Base-by-base conservation (phyloP, 1,140 invertebrate genomes). In the Drosophila kanapiae region DNA sequence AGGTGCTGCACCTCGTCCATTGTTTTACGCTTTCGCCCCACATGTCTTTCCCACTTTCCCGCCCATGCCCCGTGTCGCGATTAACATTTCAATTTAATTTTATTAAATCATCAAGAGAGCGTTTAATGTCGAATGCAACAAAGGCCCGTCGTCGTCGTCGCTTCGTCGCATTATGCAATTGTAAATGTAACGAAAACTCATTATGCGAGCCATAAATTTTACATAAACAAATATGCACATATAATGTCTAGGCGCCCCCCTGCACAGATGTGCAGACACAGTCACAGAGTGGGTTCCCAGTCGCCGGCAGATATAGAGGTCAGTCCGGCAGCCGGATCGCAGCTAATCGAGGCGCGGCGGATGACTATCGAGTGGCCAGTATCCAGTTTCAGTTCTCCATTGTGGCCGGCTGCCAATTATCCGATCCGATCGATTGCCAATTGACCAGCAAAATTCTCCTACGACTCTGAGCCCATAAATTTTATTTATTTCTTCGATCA, bases 51-150 rank as follows among this genome's bases (percentile, higher is more conserved):
- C 57, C 40, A 47, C 38, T 45, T 69, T 51, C 64, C 61, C 67
- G 67, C 67, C 67, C 56, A 60, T 74, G 78, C 53, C 74, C 60
- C 78, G 76, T 60, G 69, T 59, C 56, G 81, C 80, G 56, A 80
- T 90, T 84, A 90, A 88, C 82, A 90, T 81, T 84, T 84, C 69
- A 84, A 84, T 78, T 88, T 88, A 88, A 85, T 88, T 90, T 88
- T 78, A 90, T 88, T 90, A 90, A 88, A 90, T 88, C 85, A 88
- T 88, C 85, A 86, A 90, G 78, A 75, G 64, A 75, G 64, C 63
- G 42, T 88, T 88, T 90, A 88, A 90, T 63, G 60, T 54, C 70
- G 76, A 87, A 75, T 88, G 83, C 78, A 80, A 83, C 68, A 76
- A 71, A 71, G 33, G 56, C 54, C 58, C 51, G 29, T 58, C 38